Conservation (phyloP, 2,797 vertebrate genomes). For the Poeciliopsis gracilis region DNA sequence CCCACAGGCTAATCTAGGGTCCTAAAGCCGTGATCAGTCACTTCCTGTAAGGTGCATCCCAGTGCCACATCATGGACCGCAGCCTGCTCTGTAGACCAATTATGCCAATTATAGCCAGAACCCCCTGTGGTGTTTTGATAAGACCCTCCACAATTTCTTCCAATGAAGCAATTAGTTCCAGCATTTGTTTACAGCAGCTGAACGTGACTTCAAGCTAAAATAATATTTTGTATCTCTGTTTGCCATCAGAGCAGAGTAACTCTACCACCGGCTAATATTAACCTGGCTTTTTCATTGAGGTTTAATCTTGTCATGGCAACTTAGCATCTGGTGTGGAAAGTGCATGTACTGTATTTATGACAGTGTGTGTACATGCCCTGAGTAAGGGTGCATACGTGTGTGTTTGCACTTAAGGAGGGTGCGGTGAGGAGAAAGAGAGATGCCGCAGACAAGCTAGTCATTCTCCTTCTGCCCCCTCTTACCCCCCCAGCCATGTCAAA, state of each 20-base stretch:
- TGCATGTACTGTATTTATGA: neutral
- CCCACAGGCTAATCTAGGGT: constrained; percentile 49
- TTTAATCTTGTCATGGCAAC: constrained; percentile 79
- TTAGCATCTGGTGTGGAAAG: constrained; percentile 63
- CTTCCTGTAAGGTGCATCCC: constrained; percentile 62
- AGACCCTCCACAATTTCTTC: constrained; percentile 77
- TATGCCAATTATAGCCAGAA: constrained; percentile 78
- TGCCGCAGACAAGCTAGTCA: constrained; percentile 72
- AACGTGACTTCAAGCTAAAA: constrained; percentile 75
- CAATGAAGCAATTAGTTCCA: constrained; percentile 80
- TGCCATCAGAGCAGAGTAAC: constrained; percentile 73
- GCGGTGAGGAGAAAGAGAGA: constrained; percentile 54
- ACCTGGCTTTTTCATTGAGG: constrained; percentile 77
- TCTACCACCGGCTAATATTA: constrained; percentile 75
- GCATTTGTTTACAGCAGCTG: constrained; percentile 79
- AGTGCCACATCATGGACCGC: constrained; percentile 64
- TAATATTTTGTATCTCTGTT: constrained; percentile 71
- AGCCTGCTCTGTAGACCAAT: constrained; percentile 71
- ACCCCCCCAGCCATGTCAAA: constrained; percentile 76
- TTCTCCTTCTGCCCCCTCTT: constrained; percentile 65
- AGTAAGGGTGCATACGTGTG: constrained; percentile 9
- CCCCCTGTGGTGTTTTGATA: constrained; percentile 79
- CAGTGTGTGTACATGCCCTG: constrained; percentile 22
- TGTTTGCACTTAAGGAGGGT: constrained; percentile 53
- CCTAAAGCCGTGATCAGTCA: constrained; percentile 59